Evolutionary conservation across 1,140 invertebrate species (phyloP).

Genomic region (Phymorhynchus buccinoides): DNA sequence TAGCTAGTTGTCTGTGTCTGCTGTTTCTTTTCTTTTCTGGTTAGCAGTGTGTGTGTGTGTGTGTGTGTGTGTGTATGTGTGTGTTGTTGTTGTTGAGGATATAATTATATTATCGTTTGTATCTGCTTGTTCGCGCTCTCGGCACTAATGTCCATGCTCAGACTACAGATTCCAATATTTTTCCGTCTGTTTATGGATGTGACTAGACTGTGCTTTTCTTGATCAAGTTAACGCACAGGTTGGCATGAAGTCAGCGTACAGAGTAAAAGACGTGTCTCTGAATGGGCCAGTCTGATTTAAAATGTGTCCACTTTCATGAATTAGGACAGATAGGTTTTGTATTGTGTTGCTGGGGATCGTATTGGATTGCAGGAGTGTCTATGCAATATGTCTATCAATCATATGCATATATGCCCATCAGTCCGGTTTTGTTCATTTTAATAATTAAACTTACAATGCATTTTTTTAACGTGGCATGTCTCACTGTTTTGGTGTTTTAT

Average conservation of each 20-base stretch:
- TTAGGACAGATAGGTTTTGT: background rate
- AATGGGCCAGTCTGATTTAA: no score
- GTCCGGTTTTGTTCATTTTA: no score
- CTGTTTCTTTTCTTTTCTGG: slow-evolving; percentile 7
- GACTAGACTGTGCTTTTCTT: background rate
- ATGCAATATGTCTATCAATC: no score
- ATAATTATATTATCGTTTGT: background rate
- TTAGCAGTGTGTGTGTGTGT: background rate
- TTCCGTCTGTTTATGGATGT: background rate
- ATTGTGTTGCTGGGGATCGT: no score
- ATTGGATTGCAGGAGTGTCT: no score
- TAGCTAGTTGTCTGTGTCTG: slow-evolving; percentile 5
- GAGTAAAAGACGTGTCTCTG: no score
- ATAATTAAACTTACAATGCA: no score
- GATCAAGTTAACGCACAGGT: background rate
- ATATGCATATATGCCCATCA: no score
- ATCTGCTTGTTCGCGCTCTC: slow-evolving; percentile 1
- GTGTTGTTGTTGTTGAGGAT: background rate
- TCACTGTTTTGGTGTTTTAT: no score
- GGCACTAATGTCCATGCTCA: background rate
- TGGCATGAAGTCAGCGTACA: background rate
- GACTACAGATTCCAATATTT: background rate
- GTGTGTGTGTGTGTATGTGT: background rate
- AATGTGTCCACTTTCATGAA: background rate
- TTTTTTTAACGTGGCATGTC: no score